A percentile compares a stretch with the other conserved stretches of the same genome.
phyloP scores from a whole-genome alignment of 1,140 invertebrate genomes.

The Hylyphantes graminicola region DNA sequence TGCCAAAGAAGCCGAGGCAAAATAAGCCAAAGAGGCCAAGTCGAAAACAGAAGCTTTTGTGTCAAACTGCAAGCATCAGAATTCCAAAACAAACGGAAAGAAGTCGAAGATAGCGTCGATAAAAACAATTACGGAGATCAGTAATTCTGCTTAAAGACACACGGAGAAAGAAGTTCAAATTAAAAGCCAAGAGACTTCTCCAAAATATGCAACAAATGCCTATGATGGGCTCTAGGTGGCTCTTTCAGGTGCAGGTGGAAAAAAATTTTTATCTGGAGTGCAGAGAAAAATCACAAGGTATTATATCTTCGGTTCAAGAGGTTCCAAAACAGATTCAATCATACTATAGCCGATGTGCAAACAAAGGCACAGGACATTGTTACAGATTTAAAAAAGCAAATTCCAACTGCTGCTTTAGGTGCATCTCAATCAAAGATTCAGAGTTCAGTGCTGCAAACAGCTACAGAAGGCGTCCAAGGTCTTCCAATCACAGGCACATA shows the following conservation, averaged over 20 bases:
- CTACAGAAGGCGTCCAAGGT: slow-evolving; percentile 25
- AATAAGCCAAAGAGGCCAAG: slow-evolving; percentile 34
- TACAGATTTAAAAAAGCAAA: slow-evolving; percentile 40
- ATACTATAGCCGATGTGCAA: slow-evolving; percentile 25
- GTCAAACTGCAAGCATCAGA: slow-evolving; percentile 24
- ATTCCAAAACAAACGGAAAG: slow-evolving; percentile 24
- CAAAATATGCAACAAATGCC: slow-evolving; percentile 30
- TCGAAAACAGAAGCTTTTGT: slow-evolving; percentile 34
- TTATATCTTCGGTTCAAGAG: slow-evolving; percentile 42
- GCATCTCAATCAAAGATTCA: slow-evolving; percentile 35
- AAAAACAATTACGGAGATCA: neutral
- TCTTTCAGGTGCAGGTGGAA: slow-evolving; percentile 8
- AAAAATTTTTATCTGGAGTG: slow-evolving; percentile 18
- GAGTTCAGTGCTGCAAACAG: slow-evolving; percentile 13
- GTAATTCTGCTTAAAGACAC: neutral
- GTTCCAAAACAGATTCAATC: slow-evolving; percentile 41
- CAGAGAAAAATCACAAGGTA: slow-evolving; percentile 33
- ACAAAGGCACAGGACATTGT: slow-evolving; percentile 36
- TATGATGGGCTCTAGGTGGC: slow-evolving; percentile 30
- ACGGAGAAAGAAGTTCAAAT: slow-evolving; percentile 30
- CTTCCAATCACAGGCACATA: slow-evolving; percentile 23
- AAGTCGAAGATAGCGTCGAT: slow-evolving; percentile 25
- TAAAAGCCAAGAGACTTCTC: slow-evolving; percentile 17
- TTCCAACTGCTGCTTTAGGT: slow-evolving; percentile 31
- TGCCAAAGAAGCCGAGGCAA: slow-evolving; percentile 23